These are phyloP conservation scores for Diachasmimorpha longicaudata DNA, from an alignment of 1,140 invertebrate genomes.

Conservation along the genomic window DNA sequence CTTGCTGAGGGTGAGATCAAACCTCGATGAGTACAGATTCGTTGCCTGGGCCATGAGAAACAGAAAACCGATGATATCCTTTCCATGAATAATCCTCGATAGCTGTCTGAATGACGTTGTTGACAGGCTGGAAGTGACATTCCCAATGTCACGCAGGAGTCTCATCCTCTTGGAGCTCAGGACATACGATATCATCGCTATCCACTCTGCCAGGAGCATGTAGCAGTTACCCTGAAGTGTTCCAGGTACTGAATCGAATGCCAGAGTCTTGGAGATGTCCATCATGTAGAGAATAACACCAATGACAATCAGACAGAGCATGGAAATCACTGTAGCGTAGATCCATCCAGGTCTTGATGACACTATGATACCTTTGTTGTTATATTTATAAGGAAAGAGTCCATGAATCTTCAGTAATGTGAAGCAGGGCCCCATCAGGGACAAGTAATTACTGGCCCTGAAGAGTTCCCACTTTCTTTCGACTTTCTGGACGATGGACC, in stretches of 20 bases:
- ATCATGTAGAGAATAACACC: constrained; percentile 33
- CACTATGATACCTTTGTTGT: background rate
- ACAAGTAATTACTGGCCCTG: constrained; percentile 33
- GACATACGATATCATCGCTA: constrained; percentile 29
- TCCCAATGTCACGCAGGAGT: constrained; percentile 33
- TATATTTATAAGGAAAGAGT: constrained; percentile 34
- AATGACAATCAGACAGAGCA: background rate
- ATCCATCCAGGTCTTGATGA: constrained; percentile 14
- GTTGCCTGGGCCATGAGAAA: constrained; percentile 30
- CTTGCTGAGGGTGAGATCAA: background rate
- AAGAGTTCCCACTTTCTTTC: constrained; percentile 33
- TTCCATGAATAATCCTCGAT: constrained; percentile 40
- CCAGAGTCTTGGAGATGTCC: constrained; percentile 22
- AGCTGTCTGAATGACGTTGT: constrained; percentile 31
- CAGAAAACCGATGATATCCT: constrained; percentile 44
- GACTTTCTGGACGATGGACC: background rate
- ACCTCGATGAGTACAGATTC: constrained; percentile 22
- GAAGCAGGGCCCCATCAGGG: constrained; percentile 36
- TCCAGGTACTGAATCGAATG: constrained; percentile 25
- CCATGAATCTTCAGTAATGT: constrained; percentile 32
- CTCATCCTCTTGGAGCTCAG: constrained; percentile 24
- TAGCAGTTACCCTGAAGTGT: constrained; percentile 44
- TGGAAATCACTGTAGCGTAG: constrained; percentile 23
- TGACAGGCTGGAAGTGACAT: constrained; percentile 35
- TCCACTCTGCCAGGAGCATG: constrained; percentile 20